A percentile compares a stretch with the other conserved stretches of the same genome.
These are phyloP conservation scores for Dicrurus megarhynchus DNA, from an alignment of 2,113 vertebrate genomes.

Conservation along the genomic window DNA sequence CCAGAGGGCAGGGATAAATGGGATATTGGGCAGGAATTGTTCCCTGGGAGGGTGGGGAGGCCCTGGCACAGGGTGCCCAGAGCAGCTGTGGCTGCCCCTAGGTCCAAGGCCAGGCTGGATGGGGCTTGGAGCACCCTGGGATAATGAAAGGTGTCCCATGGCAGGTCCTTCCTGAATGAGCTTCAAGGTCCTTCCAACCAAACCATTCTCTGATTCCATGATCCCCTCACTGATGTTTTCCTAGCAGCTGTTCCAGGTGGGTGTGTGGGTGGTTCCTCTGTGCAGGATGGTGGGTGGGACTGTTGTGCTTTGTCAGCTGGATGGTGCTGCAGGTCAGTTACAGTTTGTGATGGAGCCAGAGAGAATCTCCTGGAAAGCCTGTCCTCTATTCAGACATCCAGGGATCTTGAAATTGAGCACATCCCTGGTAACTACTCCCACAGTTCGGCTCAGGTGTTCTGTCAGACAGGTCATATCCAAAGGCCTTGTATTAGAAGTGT, in stretches of 20 bases:
- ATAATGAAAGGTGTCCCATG: neutral
- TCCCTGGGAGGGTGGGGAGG: rapidly evolving
- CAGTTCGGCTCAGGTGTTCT: neutral
- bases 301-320: neutral
- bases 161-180: neutral
- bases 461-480: neutral
- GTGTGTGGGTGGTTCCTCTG: neutral
- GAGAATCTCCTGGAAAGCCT: neutral
- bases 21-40: neutral
- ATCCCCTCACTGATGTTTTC: neutral
- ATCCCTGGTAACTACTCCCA: neutral
- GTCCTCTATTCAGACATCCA: neutral
- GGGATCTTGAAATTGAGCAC: neutral
- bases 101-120: neutral
- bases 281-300: neutral
- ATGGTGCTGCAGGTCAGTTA: neutral
- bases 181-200: neutral
- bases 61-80: neutral
- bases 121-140: neutral
- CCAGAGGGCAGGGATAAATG: rapidly evolving
- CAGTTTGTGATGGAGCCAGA: neutral
- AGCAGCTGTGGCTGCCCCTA: neutral
- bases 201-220: neutral
- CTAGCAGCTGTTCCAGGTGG: neutral
- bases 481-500: neutral